Percentiles rank a stretch among this genome's conserved stretches.
These are phyloP conservation scores for Drosophila parthenogenetica DNA, from an alignment of 2,888 invertebrate genomes.

Conservation along the genomic window DNA sequence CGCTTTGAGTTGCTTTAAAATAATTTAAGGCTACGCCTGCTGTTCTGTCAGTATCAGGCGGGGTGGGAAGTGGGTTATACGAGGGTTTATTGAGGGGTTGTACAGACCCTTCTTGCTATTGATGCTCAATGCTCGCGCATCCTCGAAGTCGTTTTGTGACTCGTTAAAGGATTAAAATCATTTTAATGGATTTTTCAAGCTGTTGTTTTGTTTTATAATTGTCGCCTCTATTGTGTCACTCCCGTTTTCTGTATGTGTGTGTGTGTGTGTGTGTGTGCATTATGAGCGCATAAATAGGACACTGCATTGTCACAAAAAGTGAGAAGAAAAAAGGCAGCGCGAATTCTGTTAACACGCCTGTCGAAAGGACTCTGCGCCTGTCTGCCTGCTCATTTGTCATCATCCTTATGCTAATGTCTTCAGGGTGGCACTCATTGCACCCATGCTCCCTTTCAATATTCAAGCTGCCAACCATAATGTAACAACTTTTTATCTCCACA, in stretches of 20 bases:
- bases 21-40: constrained; percentile 74
- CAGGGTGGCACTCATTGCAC: constrained; percentile 52
- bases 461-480: constrained; percentile 4
- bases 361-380: constrained; percentile 45
- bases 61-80: constrained; percentile 1
- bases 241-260: constrained; percentile 22
- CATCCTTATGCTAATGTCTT: constrained; percentile 71
- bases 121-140: constrained; percentile 47
- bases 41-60: constrained; percentile 30
- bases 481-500: not conserved
- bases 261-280: constrained; percentile 33
- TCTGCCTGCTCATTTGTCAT: constrained; percentile 68
- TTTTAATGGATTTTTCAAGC: constrained; percentile 84
- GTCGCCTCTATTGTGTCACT: constrained; percentile 63
- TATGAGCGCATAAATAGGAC: constrained; percentile 71
- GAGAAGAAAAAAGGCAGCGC: constrained; percentile 32
- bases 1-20: constrained; percentile 68
- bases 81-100: constrained; percentile 34
- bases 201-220: constrained; percentile 80
- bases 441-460: not conserved
- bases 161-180: constrained; percentile 84
- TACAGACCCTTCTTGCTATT: constrained; percentile 14
- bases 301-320: constrained; percentile 31
- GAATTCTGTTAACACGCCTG: constrained; percentile 49
- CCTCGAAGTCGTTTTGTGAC: constrained; percentile 67